Base-by-base conservation (phyloP, 2,113 vertebrate genomes). In the Rallus limicola region DNA sequence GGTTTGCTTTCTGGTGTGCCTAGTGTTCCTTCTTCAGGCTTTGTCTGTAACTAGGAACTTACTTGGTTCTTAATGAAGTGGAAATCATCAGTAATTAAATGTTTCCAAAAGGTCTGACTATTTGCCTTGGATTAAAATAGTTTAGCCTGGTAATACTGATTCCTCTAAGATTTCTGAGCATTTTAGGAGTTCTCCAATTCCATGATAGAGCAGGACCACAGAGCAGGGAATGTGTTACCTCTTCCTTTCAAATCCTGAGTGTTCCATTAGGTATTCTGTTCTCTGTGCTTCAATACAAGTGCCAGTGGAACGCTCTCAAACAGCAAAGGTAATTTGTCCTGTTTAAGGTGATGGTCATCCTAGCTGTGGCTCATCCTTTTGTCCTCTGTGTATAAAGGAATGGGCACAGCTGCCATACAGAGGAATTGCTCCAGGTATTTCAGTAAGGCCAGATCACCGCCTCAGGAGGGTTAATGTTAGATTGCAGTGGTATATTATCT, bases 201-300 rank as follows among this genome's bases (percentile, higher is more conserved):
- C 6, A 2, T 1, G 0, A 40, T 80, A 63, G 0, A 4, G 31
- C 46, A 65, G 24, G 29, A 84, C 53, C 10, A 53, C 8, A 29
- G 33, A 15, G 25, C 6, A 1, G 1, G 3, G 11, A 42, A 72
- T 50, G 14, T 24, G 7, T 11, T 53, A 15, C 16, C n/a, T 34
- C 1, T 67, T 63, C 17, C 14, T 63, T 56, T 67, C 42, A 68
- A 19, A 34, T 40, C 24, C 16, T 83, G 44, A 3, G 67, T 72
- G 17, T 63, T 82, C 67, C 16, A 90, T 48, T 42, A 79, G 82
- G 3, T 59, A 6, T 55, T 53, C 20, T n/a, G 28, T 78, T 90
- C 52, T 65, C 31, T 63, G 1, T 23, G 24, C 48, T 76, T 40
- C 29, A 75, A 52, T 55, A 23, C 28, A 31, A 70, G 31, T 1